Base-by-base conservation (phyloP, 2,797 vertebrate species). In the Rhinophrynus dorsalis region DNA sequence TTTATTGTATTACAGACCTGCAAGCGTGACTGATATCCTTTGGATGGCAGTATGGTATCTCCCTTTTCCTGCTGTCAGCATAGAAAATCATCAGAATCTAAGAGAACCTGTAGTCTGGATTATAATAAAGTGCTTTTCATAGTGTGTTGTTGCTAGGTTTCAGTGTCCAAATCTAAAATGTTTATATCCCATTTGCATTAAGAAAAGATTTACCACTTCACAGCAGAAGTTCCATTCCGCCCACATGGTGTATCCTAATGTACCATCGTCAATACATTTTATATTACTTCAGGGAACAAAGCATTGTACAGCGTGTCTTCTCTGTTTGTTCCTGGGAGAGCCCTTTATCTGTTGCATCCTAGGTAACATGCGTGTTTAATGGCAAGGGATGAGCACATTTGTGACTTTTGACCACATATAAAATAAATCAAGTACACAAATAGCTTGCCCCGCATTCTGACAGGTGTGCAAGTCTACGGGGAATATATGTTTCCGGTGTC, bases 301-400 rank as follows among this genome's bases (percentile, higher is more conserved):
- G 17, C 37, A 56, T 78, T 29, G 15, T 38, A 17, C 24, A 44
- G 35, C 29, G 55, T 73, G 69, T 78, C 62, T 62, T 68, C 42
- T 77, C 35, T 80, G 52, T 78, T 81, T 81, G 69, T 75, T 78
- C 67, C 76, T 74, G 67, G 26, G 11, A 65, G 58, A 42, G 68
- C 59, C 74, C 76, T 35, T 50, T 42, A 62, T 42, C 48, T 55
- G 38, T 37, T 66, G 76, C 59, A 78, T 29, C 52, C 47, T 60
- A 62, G 42, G 3, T 74, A 75, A 77, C 75, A 68, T 60, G 57
- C 63, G 50, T 60, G 52, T n/a, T n/a, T 35, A 52, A 24, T 76
- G 26, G 74, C 51, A 61, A 71, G 37, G 12, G 33, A 66, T 47
- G 40, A 40, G 21, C 51, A 42, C 51, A 47, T 20, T 2, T 40